phyloP scores from a whole-genome alignment of 1,140 invertebrate species.

The Brachionus sp. region DNA sequence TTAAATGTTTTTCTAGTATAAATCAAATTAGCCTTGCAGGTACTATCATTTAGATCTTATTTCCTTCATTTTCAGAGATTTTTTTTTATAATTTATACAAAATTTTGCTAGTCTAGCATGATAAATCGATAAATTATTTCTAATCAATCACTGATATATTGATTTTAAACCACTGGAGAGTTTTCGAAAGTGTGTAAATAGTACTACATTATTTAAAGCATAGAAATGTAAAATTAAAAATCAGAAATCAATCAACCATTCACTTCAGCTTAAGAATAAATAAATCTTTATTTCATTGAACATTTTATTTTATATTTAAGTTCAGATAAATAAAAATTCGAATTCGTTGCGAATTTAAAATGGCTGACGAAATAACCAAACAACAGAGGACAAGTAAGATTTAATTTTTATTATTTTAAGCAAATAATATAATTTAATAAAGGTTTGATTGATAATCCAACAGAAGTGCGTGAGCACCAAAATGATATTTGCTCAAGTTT shows the following conservation, averaged over 20 bases:
- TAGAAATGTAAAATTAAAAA: background rate
- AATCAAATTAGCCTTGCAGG: background rate
- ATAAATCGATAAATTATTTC: slow-evolving; percentile 1
- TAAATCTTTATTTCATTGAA: background rate
- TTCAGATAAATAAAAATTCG: background rate
- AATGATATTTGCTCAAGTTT: slow-evolving; percentile 32
- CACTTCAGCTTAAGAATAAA: background rate
- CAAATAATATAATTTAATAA: background rate
- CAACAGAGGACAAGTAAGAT: background rate
- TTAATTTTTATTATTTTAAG: background rate
- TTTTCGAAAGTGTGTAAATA: background rate
- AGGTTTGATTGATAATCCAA: background rate
- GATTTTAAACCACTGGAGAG: background rate
- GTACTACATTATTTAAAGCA: background rate
- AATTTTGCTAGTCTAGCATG: background rate
- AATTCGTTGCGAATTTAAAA: background rate
- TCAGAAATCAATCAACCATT: background rate
- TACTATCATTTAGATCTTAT: background rate
- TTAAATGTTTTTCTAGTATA: background rate
- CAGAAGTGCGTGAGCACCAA: background rate
- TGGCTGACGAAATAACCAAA: slow-evolving; percentile 12
- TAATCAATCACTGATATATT: background rate
- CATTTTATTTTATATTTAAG: background rate
- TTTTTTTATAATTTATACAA: background rate
- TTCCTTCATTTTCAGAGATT: too few species aligned